A percentile compares a stretch with the other conserved stretches of the same genome.
These are phyloP conservation scores for Coboldia fuscipes DNA, from an alignment of 1,140 invertebrate genomes.

Conservation along the genomic window DNA sequence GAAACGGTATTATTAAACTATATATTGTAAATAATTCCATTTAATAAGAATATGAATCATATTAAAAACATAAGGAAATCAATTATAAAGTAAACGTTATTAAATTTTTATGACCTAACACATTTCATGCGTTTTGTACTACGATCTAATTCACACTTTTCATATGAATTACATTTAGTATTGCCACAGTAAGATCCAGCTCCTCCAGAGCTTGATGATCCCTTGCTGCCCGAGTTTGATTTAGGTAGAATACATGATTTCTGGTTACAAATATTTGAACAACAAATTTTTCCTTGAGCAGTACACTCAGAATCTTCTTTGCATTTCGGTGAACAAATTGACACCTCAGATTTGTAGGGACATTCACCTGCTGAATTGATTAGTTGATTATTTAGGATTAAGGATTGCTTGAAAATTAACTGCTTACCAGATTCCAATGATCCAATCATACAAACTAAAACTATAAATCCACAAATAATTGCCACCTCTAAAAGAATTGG, in stretches of 20 bases:
- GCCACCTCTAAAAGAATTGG: too few relatives aligned
- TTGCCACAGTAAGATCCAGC: conserved; percentile 38
- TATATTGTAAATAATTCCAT: too few relatives aligned
- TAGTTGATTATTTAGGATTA: too few relatives aligned
- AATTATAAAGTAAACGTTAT: too few relatives aligned
- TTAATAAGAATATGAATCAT: too few relatives aligned
- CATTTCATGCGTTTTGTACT: conserved; percentile 41
- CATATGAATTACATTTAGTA: conserved; percentile 36
- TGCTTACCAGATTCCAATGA: too few relatives aligned
- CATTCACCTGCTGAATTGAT: too few relatives aligned
- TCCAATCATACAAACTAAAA: too few relatives aligned
- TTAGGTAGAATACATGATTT: conserved; percentile 34
- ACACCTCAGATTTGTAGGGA: conserved; percentile 34
- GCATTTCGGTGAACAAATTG: conserved; percentile 39
- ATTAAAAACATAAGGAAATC: too few relatives aligned
- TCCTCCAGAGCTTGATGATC: conserved; percentile 17
- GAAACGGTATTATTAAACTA: too few relatives aligned
- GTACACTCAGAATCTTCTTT: conserved; percentile 37
- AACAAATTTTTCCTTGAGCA: conserved; percentile 35
- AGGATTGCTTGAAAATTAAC: too few relatives aligned
- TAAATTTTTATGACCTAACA: conserved; percentile 25
- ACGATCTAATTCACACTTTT: conserved; percentile 41
- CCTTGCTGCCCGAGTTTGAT: conserved; percentile 11
- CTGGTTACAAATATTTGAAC: conserved; percentile 40
- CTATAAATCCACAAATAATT: too few relatives aligned